Evolutionary conservation across 2,113 vertebrate genomes (phyloP), one percentile per base, ranked within the genome.

Genomic region (Clarias magur): DNA sequence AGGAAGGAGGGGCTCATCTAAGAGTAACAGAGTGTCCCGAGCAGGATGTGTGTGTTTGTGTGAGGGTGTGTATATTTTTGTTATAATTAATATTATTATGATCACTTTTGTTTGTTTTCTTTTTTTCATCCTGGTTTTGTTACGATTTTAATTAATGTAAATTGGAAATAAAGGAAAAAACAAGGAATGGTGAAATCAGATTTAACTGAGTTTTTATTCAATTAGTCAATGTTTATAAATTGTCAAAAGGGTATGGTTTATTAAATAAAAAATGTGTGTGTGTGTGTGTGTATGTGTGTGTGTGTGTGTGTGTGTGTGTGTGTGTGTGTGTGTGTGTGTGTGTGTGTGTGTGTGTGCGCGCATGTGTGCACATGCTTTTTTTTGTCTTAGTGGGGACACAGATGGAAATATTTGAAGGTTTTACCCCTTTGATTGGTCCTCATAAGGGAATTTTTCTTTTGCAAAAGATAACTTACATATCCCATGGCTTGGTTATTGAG

Each of bases 131-230:
- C 87, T 90, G 90, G 91, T 95, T 95, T 96, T 95, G 94, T 94
- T 94, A 95, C 92, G 94, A 93, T 93, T 95, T 94, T 94, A 93
- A 95, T 94, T 95, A 93, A 95, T 95, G 95, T 95, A 95, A 95
- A 95, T 96, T 95, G 95, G 93, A 95, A 96, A 95, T 95, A 95
- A 95, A 94, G 89, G 91, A 95, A 94, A 94, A 94, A 91, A 88
- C 91, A 86, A 94, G 93, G 90, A 91, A 91, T 89, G 90, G 92
- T 90, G 90, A 92, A 90, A 89, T 92, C 91, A 90, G 89, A 92
- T 92, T 93, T 94, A 91, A 91, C 91, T 94, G 92, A 91, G 88
- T 91, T 88, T 89, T 86, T 91, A 93, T 92, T 89, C 30, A 21
- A 30, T 12, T 54, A 23, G 25, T 60, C 63, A 65, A 21, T 42